phyloP scores from a whole-genome alignment of 2,113 vertebrate species.

The Pteronura brasiliensis region DNA sequence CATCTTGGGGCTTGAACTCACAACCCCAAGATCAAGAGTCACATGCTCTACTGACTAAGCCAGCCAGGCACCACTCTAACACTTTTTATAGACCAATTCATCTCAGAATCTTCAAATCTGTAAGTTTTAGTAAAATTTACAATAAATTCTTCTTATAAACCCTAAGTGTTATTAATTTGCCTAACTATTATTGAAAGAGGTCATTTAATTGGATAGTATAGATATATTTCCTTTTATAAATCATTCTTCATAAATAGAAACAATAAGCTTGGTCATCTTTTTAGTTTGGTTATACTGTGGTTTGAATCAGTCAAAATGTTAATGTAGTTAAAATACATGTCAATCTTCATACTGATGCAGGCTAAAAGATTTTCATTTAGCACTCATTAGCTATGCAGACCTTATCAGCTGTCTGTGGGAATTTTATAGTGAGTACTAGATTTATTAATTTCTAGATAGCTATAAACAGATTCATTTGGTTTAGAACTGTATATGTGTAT shows the following conservation, averaged over 20 bases:
- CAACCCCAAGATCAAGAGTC: neutral
- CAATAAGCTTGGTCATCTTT: neutral
- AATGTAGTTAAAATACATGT: neutral
- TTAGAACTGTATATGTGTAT: neutral
- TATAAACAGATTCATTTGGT: neutral
- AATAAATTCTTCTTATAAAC: neutral
- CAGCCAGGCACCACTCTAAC: neutral
- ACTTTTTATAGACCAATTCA: neutral
- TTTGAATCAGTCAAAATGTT: constrained; percentile 17
- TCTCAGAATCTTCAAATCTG: neutral
- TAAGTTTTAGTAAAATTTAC: neutral
- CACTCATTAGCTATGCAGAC: neutral
- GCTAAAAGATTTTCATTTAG: constrained; percentile 20
- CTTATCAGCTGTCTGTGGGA: neutral
- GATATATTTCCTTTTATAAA: neutral
- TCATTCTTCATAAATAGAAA: neutral
- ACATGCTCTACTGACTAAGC: neutral
- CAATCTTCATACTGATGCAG: neutral
- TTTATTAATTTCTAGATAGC: neutral
- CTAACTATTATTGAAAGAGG: neutral
- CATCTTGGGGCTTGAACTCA: neutral
- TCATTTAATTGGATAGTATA: neutral
- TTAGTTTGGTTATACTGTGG: neutral
- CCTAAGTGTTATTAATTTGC: neutral
- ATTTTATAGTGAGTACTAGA: neutral